Percentiles rank a stretch among this genome's conserved stretches.
Evolutionary conservation across 1,140 invertebrate genomes (phyloP).

Genomic region (Pteromalus puparum): DNA sequence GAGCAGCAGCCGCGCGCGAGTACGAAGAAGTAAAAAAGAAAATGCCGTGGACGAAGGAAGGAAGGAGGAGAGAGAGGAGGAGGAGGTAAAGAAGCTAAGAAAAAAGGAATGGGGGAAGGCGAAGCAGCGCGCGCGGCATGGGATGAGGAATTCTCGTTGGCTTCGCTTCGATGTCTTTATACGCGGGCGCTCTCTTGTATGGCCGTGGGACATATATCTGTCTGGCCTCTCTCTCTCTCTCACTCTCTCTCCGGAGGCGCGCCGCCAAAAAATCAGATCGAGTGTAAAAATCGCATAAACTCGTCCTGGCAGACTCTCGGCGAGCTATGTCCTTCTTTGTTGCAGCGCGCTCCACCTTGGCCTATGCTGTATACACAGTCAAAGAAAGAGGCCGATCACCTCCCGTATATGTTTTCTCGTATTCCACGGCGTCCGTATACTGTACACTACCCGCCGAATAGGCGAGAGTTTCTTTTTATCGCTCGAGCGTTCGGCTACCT

Average conservation of each 20-base stretch:
- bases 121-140: conserved; percentile 57
- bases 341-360: conserved; percentile 61
- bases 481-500: conserved; percentile 59
- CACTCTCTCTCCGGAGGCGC: conserved; percentile 64
- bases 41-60: conserved; percentile 14
- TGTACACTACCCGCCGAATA: conserved; percentile 61
- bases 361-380: conserved; percentile 37
- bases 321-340: conserved; percentile 67
- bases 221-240: conserved; percentile 60
- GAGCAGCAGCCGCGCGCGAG: conserved; percentile 43
- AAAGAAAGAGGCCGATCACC: conserved; percentile 72
- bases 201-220: conserved; percentile 75
- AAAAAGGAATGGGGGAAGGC: conserved; percentile 37
- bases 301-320: conserved; percentile 70
- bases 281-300: conserved; percentile 77
- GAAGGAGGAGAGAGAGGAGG: conserved; percentile 48
- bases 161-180: conserved; percentile 75
- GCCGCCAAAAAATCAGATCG: conserved; percentile 77
- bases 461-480: conserved; percentile 1
- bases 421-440: conserved; percentile 61
- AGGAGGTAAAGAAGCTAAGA: background rate
- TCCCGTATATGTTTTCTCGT: conserved; percentile 71
- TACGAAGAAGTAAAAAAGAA: conserved; percentile 14
- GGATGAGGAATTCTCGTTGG: conserved; percentile 76
- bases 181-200: conserved; percentile 71